Conservation (phyloP, 2,797 vertebrate species). For the Parotocinclus haroldoi region DNA sequence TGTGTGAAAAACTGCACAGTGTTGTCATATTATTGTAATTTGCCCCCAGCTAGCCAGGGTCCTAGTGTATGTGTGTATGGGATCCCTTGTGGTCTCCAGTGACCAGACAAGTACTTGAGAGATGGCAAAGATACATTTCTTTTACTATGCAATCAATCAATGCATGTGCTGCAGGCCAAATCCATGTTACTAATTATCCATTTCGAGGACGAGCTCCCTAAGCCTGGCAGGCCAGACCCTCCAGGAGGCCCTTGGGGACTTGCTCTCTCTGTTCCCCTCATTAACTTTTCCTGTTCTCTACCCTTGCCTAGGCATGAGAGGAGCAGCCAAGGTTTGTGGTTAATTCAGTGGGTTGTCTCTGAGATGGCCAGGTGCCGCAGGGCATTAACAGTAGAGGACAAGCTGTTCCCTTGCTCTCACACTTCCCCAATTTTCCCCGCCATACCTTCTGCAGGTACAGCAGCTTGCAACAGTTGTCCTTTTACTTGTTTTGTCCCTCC, state of each 20-base stretch:
- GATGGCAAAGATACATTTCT: conserved; percentile 58
- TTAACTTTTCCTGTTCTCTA: conserved; percentile 76
- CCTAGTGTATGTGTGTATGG: conserved; percentile 31
- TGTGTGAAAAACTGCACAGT: conserved; percentile 44
- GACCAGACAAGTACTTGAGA: conserved; percentile 48
- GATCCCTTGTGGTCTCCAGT: conserved; percentile 29
- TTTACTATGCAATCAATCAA: conserved; percentile 74
- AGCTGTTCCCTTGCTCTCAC: conserved; percentile 49
- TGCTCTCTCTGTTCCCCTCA: conserved; percentile 76
- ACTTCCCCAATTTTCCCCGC: conserved; percentile 47
- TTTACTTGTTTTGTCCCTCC: conserved; percentile 3
- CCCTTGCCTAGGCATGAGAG: conserved; percentile 73
- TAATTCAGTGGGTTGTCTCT: conserved; percentile 76
- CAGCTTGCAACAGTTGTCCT: conserved; percentile 30
- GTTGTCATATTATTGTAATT: conserved; percentile 48
- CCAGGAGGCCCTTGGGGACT: conserved; percentile 62
- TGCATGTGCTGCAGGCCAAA: conserved; percentile 69
- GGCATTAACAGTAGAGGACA: conserved; percentile 69
- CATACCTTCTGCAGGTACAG: conserved; percentile 35
- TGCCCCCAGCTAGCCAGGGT: conserved; percentile 49
- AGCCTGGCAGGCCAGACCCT: conserved; percentile 61
- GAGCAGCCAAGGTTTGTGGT: conserved; percentile 70
- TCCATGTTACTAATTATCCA: conserved; percentile 75
- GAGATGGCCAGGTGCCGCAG: conserved; percentile 76
- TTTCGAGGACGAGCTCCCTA: conserved; percentile 60